Base-by-base conservation (phyloP, 2,888 invertebrate species). In the Azorinus chamasolen region DNA sequence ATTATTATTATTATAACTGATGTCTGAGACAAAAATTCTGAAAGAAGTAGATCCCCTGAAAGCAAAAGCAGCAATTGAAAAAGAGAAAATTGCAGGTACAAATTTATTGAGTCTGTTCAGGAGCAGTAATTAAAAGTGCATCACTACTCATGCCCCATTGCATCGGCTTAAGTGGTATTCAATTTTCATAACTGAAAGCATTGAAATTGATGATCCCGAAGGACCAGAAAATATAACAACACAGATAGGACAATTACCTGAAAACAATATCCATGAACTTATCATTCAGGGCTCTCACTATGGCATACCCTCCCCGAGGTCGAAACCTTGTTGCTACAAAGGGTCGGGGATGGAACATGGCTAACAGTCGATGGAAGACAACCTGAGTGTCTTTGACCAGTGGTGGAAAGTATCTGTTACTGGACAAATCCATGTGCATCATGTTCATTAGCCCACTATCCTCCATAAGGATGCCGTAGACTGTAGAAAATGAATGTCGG, bases 311-410 rank as follows among this genome's bases (percentile, higher is more conserved):
- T 1, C 93, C 92, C 53, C 89, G 86, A 0, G 93, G 92, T 12
- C 85, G 83, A 75, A 92, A 92, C 41, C 93, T 73, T 22, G 87
- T 83, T 20, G 84, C 53, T n/a, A 93, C 70, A 68, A 93, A 93
- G 12, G 92, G 91, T 3, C 88, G 84, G 8, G 89, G 88, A 79
- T 93, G 93, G 77, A 93, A 91, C 86, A 90, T 81, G 27, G 85
- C 64, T 6, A 92, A 79, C 27, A 92, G 72, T 12, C 87, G 81
- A 63, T 91, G 90, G n/a, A 92, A 61, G 18, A 88, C 71, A 4
- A 85, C 71, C 50, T 82, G 63, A 12, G 85, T 79, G 2, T 83
- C 83, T 16, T 79, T 74, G 1, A 80, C 73, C 39, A 68, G 62
- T 3, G 91, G 89, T 22, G 93, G 92, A 37, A 86, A 79, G 64